Percentiles rank a stretch among this genome's conserved stretches.
These are phyloP conservation scores for Harpegnathos saltator DNA, from an alignment of 1,140 invertebrate species.

Conservation along the genomic window DNA sequence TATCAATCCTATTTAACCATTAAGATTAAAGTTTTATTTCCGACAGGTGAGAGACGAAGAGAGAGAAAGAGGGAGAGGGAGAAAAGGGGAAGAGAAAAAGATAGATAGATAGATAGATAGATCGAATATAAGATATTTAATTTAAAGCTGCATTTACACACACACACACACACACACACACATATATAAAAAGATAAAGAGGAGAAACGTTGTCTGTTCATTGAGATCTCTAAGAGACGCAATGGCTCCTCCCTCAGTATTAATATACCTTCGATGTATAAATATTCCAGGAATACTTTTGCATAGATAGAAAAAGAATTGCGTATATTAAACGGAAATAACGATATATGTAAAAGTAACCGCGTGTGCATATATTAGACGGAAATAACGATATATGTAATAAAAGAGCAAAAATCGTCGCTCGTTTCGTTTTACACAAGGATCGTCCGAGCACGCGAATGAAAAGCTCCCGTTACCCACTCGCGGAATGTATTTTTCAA, in stretches of 20 bases:
- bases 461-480: background rate
- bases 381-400: too few species aligned
- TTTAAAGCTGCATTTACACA: slow-evolving; percentile 4
- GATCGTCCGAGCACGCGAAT: background rate
- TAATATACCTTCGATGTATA: background rate
- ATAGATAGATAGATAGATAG: too few species aligned
- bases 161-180: too few species aligned
- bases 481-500: background rate
- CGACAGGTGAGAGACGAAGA: too few species aligned
- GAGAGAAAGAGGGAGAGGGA: too few species aligned
- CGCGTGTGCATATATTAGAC: too few species aligned
- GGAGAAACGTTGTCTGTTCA: background rate
- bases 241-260: background rate
- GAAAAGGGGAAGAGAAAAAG: too few species aligned
- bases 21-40: slow-evolving; percentile 13
- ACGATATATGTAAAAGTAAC: too few species aligned
- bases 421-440: slow-evolving; percentile 20
- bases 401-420: background rate
- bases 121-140: background rate
- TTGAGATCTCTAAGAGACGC: background rate
- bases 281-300: background rate
- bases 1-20: background rate
- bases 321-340: background rate
- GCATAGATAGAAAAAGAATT: background rate
- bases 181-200: background rate